Percentiles rank a stretch among this genome's conserved stretches.
These are phyloP conservation scores for Germaria angustata DNA, from an alignment of 2,888 invertebrate genomes.

Conservation along the genomic window DNA sequence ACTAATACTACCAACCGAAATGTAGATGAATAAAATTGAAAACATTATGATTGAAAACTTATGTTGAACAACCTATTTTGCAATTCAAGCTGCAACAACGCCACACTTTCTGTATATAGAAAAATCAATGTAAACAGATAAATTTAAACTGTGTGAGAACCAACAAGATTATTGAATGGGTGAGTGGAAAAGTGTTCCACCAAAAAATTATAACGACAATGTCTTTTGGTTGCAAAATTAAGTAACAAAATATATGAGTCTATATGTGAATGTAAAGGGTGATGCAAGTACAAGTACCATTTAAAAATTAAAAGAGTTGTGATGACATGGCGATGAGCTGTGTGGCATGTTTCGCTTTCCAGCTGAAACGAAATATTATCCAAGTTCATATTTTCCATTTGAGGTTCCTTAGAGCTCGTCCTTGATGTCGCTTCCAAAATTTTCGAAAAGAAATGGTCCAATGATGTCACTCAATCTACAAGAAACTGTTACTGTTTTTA, in stretches of 20 bases:
- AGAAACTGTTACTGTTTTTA: no score
- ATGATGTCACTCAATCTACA: no score
- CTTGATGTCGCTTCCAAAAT: no score
- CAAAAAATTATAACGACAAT: conserved; percentile 52
- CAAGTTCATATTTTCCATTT: no score
- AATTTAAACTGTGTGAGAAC: conserved; percentile 42
- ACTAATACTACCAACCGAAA: not conserved
- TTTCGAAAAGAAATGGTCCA: no score
- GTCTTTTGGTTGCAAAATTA: conserved; percentile 34
- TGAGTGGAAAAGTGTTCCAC: conserved; percentile 9
- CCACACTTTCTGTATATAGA: conserved; percentile 24
- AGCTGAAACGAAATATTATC: no score
- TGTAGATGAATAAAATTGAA: conserved; percentile 4
- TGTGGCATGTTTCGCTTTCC: no score
- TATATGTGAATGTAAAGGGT: no score
- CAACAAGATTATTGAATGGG: not conserved
- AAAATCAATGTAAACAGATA: conserved; percentile 23
- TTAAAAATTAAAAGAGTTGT: no score
- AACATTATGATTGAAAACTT: conserved; percentile 58
- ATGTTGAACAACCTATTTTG: conserved; percentile 47
- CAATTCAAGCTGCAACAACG: conserved; percentile 12
- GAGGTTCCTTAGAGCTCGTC: no score
- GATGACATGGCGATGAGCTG: no score
- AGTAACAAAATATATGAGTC: conserved; percentile 18
- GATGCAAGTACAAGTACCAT: no score